A percentile compares a stretch with the other conserved stretches of the same genome.
phyloP scores from a whole-genome alignment of 2,113 vertebrate genomes.

The Periophthalmus modestus region DNA sequence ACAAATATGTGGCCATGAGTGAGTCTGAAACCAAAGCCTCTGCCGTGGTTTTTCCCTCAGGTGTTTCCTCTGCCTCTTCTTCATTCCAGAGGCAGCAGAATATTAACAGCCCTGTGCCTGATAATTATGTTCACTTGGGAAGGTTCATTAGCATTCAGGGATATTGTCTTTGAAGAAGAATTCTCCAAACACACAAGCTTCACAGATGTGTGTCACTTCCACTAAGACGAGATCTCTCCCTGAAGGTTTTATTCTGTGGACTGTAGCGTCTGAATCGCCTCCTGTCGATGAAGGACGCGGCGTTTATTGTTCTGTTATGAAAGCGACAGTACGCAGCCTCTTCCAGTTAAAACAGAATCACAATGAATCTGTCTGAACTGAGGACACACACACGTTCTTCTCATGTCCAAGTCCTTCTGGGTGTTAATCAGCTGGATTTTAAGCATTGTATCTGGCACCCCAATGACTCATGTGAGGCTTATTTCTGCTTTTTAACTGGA shows the following conservation, averaged over 20 bases:
- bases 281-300: too few relatives aligned
- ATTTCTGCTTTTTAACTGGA: too few relatives aligned
- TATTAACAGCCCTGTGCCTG: not conserved
- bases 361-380: too few relatives aligned
- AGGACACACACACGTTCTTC: too few relatives aligned
- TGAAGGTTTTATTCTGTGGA: not conserved
- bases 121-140: not conserved
- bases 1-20: not conserved
- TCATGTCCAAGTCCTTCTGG: too few relatives aligned
- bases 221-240: not conserved
- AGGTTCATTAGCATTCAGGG: slow-evolving; percentile 12
- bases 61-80: not conserved
- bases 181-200: not conserved
- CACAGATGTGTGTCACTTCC: slow-evolving; percentile 6
- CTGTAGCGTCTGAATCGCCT: too few relatives aligned
- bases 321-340: too few relatives aligned
- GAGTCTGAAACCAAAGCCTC: not conserved
- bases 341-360: too few relatives aligned
- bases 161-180: slow-evolving; percentile 3
- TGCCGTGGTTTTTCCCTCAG: not conserved
- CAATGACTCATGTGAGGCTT: too few relatives aligned
- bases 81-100: not conserved
- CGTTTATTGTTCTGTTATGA: too few relatives aligned
- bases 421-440: too few relatives aligned
- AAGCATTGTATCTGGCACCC: too few relatives aligned